These are phyloP conservation scores for Serinus canaria DNA, from an alignment of 2,113 vertebrate genomes.

Conservation along the genomic window DNA sequence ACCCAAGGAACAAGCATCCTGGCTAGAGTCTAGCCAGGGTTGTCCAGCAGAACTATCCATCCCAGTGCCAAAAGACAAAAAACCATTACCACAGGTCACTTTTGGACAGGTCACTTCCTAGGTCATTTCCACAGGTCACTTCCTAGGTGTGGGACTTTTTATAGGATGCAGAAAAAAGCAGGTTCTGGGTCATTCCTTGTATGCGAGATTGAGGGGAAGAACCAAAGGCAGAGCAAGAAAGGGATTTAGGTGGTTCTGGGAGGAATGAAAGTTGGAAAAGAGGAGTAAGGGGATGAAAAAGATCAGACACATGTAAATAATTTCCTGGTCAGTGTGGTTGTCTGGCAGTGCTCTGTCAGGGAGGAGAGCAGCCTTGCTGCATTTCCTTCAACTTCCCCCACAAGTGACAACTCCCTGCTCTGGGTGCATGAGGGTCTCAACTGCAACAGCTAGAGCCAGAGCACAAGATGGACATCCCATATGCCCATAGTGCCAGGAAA, in stretches of 20 bases:
- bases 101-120: neutral
- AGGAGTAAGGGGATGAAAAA: neutral
- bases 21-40: neutral
- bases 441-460: neutral
- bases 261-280: neutral
- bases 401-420: neutral
- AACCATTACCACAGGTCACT: neutral
- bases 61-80: neutral
- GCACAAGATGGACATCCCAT: neutral
- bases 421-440: neutral
- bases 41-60: neutral
- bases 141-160: accelerated
- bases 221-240: neutral
- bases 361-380: neutral
- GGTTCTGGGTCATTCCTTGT: neutral
- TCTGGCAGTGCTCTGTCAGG: neutral
- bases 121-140: accelerated
- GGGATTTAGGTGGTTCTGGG: neutral
- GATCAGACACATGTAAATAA: neutral
- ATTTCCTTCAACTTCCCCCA: neutral
- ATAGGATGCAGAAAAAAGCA: neutral
- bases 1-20: neutral
- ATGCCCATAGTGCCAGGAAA: accelerated
- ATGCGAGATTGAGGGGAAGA: neutral
- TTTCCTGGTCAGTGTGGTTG: neutral